Base-by-base conservation (phyloP, 2,888 invertebrate species). In the Dermolepida albohirtum region DNA sequence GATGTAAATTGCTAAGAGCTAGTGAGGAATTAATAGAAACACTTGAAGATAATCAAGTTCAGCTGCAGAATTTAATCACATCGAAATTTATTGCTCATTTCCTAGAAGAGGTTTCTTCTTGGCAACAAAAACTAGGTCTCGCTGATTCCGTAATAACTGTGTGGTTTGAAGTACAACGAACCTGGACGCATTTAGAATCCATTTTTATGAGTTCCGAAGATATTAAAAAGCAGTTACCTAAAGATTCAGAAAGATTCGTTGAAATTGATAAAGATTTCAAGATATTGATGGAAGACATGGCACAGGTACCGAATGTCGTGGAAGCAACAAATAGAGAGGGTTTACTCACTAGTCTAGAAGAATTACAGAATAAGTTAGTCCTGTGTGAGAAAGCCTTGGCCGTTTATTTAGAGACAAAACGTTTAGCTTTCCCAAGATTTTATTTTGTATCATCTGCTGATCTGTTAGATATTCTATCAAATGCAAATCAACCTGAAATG, bases 171-270 rank as follows among this genome's bases (percentile, higher is more conserved):
- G 97, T 98, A 27, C 98, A 98, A 84, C 87, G 97, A 66, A 97
- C 97, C 22, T 98, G 98, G 98, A 94, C 94, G 77, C 96, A 98
- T 84, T 87, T 98, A 70, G 97, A 98, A 85, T 96, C 96, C 77
- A 98, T 98, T 80, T 98, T 98, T 82, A 97, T 97, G 91, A 97
- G 96, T 74, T 97, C 97, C 0, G 97, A 98, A 82, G 98, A 98
- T 83, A 98, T 98, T 75, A 88, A 97, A 68, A 93, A 92, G 78
- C 97, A 98, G 81, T 84, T 98, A 64, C 97, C 98, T 1, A 92
- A 95, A 73, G 98, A 98, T 84, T 96, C 97, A 0, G 90, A 91
- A 64, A 87, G 97, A 79, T 98, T 98, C 83, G 95, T 96, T 84
- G 89, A 89, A 74, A 95, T 97, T 74, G 97, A 98, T 81, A 85